Evolutionary conservation across 53 echinoderm and acorn worm genomes (phyloP).

Genomic region (Luidia sarsii): DNA sequence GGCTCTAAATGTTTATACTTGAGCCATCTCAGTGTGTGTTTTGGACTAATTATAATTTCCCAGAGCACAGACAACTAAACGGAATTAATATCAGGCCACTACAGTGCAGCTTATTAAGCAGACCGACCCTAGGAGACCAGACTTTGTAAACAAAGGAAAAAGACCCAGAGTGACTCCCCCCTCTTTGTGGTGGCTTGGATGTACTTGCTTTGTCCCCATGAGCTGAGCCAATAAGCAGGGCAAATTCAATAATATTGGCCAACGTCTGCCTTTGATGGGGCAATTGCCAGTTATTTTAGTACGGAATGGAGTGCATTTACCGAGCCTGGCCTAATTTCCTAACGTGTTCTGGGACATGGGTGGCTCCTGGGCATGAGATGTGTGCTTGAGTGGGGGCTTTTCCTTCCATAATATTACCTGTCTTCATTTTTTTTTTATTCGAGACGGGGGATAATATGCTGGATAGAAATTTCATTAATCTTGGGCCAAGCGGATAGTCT

Average conservation of each 20-base stretch:
- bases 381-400: conserved; percentile 6
- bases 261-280: conserved; percentile 48
- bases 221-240: conserved; percentile 50
- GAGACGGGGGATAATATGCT: too few species aligned
- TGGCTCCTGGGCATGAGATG: conserved; percentile 51
- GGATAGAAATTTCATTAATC: too few species aligned
- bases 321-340: conserved; percentile 43
- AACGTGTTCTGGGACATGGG: conserved; percentile 45
- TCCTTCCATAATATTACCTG: not conserved
- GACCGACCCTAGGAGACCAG: conserved; percentile 32
- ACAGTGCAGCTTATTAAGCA: not conserved
- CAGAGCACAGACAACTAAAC: not conserved
- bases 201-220: conserved; percentile 40
- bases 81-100: conserved; percentile 9
- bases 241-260: conserved; percentile 57
- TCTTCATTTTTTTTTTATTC: not conserved
- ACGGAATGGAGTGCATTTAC: conserved; percentile 55
- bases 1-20: not conserved
- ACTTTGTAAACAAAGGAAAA: conserved; percentile 43
- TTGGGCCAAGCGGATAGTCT: not conserved
- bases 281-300: conserved; percentile 53
- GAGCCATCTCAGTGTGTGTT: conserved; percentile 7
- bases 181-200: conserved; percentile 27
- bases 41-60: conserved; percentile 43
- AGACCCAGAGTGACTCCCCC: not conserved